These are phyloP conservation scores for Muraenolepis orangiensis DNA, from an alignment of 2,797 vertebrate species.

Conservation along the genomic window DNA sequence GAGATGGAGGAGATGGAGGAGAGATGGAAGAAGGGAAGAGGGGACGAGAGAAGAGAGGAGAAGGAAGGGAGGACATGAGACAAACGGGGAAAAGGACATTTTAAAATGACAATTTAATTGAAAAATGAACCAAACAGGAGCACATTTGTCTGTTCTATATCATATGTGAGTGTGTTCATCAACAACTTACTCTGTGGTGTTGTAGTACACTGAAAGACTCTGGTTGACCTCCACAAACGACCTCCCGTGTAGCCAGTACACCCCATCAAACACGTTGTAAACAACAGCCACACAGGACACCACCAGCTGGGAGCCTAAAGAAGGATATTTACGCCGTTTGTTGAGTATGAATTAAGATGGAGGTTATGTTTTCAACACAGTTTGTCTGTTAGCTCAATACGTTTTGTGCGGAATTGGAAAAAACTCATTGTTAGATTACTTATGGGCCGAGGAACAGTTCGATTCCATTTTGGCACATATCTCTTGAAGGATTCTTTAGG, in stretches of 20 bases:
- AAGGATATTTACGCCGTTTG: neutral
- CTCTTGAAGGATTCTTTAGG: too few relatives aligned
- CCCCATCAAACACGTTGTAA: neutral
- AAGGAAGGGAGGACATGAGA: neutral
- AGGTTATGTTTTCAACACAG: too few relatives aligned
- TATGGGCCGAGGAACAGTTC: too few relatives aligned
- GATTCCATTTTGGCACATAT: too few relatives aligned
- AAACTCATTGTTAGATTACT: too few relatives aligned
- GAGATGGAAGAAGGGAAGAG: too few relatives aligned
- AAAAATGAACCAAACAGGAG: neutral
- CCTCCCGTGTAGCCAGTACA: conserved; percentile 37
- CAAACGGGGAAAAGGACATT: neutral
- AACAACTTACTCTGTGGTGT: conserved; percentile 24
- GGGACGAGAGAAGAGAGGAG: neutral
- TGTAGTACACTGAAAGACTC: conserved; percentile 39
- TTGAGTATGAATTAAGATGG: too few relatives aligned
- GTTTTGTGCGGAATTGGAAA: too few relatives aligned
- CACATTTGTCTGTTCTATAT: neutral
- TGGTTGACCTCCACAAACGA: neutral
- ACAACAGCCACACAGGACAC: conserved; percentile 39
- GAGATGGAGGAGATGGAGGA: too few relatives aligned
- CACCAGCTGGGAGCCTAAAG: conserved; percentile 34
- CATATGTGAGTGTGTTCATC: neutral
- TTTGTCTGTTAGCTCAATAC: too few relatives aligned
- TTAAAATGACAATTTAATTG: too few relatives aligned